Conservation (phyloP, 2,797 vertebrate species). For the Amblyopsis hoosieri region DNA sequence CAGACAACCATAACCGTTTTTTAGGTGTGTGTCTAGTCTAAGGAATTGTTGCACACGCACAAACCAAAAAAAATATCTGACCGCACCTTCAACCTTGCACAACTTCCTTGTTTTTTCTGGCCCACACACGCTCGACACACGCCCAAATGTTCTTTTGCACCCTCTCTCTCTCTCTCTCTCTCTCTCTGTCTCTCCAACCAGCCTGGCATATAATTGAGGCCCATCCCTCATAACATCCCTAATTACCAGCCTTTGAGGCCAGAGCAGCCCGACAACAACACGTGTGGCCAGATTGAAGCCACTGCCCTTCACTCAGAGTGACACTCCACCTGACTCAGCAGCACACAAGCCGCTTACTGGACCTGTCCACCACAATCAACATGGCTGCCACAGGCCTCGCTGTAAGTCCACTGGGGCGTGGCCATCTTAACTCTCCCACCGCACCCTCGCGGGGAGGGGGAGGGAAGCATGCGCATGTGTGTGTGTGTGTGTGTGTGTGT, state of each 20-base stretch:
- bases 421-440: slow-evolving; percentile 40
- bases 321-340: slow-evolving; percentile 74
- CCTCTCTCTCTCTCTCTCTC: slow-evolving; percentile 8
- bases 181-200: slow-evolving; percentile 31
- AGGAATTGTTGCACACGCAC: slow-evolving; percentile 29
- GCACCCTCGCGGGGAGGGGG: slow-evolving; percentile 8
- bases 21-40: slow-evolving; percentile 55
- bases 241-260: slow-evolving; percentile 57
- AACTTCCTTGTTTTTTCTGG: slow-evolving; percentile 65
- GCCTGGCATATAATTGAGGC: slow-evolving; percentile 44
- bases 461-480: background rate
- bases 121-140: slow-evolving; percentile 36
- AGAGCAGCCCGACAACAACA: slow-evolving; percentile 65
- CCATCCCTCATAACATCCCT: slow-evolving; percentile 52
- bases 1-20: slow-evolving; percentile 46
- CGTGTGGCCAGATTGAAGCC: slow-evolving; percentile 56
- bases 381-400: slow-evolving; percentile 45
- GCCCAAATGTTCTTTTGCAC: slow-evolving; percentile 33
- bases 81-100: slow-evolving; percentile 70
- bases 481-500: too few species aligned
- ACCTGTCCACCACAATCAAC: slow-evolving; percentile 72
- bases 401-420: slow-evolving; percentile 32
- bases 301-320: slow-evolving; percentile 57
- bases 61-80: slow-evolving; percentile 31
- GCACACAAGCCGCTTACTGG: slow-evolving; percentile 60